Evolutionary conservation across 64 coral and sea anemone genomes (phyloP).

Genomic region (Montipora foliosa): DNA sequence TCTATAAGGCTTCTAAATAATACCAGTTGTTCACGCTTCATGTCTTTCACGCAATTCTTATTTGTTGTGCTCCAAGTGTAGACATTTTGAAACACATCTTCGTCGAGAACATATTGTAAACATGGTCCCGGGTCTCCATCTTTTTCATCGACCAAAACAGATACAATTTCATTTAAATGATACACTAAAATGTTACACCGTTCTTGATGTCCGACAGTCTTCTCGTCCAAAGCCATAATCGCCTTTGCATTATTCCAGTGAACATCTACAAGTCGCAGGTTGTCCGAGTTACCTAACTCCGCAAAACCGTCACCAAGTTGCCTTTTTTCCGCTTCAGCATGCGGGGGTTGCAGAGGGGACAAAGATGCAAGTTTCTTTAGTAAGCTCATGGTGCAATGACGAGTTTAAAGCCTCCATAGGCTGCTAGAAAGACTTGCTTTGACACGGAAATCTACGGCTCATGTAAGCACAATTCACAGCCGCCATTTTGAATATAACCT

Average conservation of each 20-base stretch:
- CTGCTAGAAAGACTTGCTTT: neutral
- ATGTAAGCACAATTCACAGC: neutral
- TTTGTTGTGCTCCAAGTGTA: conserved; percentile 76
- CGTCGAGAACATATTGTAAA: conserved; percentile 88
- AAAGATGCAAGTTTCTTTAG: conserved; percentile 86
- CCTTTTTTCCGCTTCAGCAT: conserved; percentile 69
- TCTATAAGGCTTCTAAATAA: conserved; percentile 95
- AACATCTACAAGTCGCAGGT: conserved; percentile 85
- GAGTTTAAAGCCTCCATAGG: conserved; percentile 23
- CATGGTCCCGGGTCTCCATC: conserved; percentile 86
- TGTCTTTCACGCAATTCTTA: conserved; percentile 71
- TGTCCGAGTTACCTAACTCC: conserved; percentile 38
- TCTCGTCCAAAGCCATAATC: conserved; percentile 85
- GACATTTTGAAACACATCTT: conserved; percentile 79
- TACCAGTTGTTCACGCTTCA: conserved; percentile 87
- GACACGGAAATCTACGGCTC: neutral
- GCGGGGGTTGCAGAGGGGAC: conserved; percentile 57
- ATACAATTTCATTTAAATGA: conserved; percentile 90
- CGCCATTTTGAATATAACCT: conserved; percentile 23
- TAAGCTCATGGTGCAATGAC: conserved; percentile 71
- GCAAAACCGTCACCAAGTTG: conserved; percentile 31
- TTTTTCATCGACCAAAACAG: conserved; percentile 85
- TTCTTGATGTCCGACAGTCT: conserved; percentile 80
- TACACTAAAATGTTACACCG: conserved; percentile 93
- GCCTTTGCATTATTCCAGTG: conserved; percentile 94